These are phyloP conservation scores for Diadophis punctatus DNA, from an alignment of 2,113 vertebrate genomes.

Conservation along the genomic window DNA sequence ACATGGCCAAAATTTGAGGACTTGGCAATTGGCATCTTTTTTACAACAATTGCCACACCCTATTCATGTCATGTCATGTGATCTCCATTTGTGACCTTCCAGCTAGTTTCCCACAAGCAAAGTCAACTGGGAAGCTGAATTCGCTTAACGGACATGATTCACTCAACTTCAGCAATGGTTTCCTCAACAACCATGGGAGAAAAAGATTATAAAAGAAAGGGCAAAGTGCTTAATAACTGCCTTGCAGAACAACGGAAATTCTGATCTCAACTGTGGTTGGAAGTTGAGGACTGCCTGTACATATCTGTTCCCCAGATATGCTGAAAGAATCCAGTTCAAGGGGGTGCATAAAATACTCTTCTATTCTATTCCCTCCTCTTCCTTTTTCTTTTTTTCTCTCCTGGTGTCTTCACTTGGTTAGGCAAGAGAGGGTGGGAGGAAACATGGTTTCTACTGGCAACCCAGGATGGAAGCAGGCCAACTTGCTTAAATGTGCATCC, in stretches of 20 bases:
- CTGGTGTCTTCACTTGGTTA: background rate
- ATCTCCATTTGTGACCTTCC: background rate
- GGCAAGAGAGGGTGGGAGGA: background rate
- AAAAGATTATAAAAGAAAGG: background rate
- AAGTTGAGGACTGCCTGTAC: background rate
- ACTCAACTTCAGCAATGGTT: background rate
- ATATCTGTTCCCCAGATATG: background rate
- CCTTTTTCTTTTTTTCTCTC: background rate
- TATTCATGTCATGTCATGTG: too few species aligned
- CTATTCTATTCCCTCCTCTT: background rate
- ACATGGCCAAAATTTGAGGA: background rate
- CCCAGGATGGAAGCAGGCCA: background rate
- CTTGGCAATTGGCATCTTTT: background rate
- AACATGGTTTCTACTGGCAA: too few species aligned
- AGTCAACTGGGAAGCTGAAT: background rate
- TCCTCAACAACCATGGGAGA: background rate
- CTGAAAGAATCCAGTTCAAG: background rate
- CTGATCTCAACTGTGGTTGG: too few species aligned
- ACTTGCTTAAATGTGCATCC: background rate
- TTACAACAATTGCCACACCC: background rate
- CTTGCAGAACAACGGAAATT: too few species aligned
- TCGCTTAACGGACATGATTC: background rate
- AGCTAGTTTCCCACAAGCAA: background rate
- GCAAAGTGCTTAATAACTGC: too few species aligned
- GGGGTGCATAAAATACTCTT: background rate